Evolutionary conservation across 2,113 vertebrate species (phyloP).

Genomic region (Istiophorus platypterus): DNA sequence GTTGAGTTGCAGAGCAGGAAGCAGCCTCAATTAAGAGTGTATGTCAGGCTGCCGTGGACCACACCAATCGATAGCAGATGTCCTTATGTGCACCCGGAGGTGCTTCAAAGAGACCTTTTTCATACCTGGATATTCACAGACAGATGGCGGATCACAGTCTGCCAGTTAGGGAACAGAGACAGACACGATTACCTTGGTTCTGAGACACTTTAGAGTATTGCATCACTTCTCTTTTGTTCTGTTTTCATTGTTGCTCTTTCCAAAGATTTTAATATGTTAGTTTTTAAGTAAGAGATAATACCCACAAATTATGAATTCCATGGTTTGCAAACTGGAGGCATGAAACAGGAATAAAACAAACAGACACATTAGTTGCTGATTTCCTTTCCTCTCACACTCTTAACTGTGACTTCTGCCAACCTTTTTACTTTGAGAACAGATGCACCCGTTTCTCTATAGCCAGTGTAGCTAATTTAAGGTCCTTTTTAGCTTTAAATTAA

Average conservation of each 20-base stretch:
- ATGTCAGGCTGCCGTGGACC: constrained; percentile 34
- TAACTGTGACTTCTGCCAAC: too few species aligned
- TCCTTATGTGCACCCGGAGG: constrained; percentile 31
- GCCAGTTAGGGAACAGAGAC: neutral
- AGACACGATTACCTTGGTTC: neutral
- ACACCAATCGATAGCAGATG: constrained; percentile 42
- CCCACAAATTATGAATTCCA: too few species aligned
- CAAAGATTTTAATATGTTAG: neutral
- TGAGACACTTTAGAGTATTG: neutral
- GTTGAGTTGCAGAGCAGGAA: constrained; percentile 53
- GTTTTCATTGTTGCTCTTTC: neutral
- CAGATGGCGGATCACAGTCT: neutral
- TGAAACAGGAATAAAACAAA: too few species aligned
- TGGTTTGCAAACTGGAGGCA: too few species aligned
- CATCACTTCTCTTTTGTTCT: too few species aligned
- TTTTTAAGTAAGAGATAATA: neutral
- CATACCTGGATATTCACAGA: constrained; percentile 23
- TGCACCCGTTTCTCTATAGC: too few species aligned
- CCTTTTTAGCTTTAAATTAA: too few species aligned
- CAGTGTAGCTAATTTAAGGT: too few species aligned
- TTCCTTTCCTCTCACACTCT: too few species aligned
- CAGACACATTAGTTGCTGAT: too few species aligned
- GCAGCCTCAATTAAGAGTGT: constrained; percentile 47
- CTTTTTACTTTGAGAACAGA: too few species aligned
- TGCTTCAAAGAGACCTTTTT: constrained; percentile 45